Base-by-base conservation (phyloP, 2,888 invertebrate genomes). In the Brachyptera putata region DNA sequence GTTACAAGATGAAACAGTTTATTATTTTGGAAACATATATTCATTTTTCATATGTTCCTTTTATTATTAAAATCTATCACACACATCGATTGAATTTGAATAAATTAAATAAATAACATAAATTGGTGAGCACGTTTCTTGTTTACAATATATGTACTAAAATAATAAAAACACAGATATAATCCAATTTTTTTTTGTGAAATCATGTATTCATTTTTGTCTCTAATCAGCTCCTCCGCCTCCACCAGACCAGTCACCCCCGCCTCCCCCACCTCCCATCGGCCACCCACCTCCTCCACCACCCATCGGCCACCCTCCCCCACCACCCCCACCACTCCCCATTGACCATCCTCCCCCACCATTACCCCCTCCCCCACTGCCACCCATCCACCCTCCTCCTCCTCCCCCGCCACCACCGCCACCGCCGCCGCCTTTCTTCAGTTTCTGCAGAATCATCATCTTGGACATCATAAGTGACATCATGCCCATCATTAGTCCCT, bases 391-490 rank as follows among this genome's bases (percentile, higher is more conserved):
- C 5, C 56, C 56, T 3, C 46, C 48, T 48, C 26, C 41, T 21
- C 37, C 37, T 22, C 50, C 26, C 4, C 49, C 25, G 1, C 49
- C 50, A n/a, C 58, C 50, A 7, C 24, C 37, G 22, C 50, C 26
- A 4, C 49, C 25, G 1, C 49, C 50, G n/a, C 58, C 50, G 7
- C 24, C 50, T 5, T 13, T 14, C 25, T 48, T 57, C 9, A 48
- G 13, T 18, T 58, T 50, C 16, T 34, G 11, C n/a, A 58, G 26
- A n/a, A 58, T 39, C 58, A 58, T 50, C 49, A 58, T 36, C 39
- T 50, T 58, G 24, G 34, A 39, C 58, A 58, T 58, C 13, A 58
- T 11, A n/a, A 50, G 36, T 14, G 58, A 58, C 58, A 39, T 50
- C 49, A 50, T 13, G 11, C 39, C 58, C 50, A 58, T 58, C 9